Evolutionary conservation across 2,797 vertebrate genomes (phyloP), one percentile per base, ranked within the genome.

Genomic region (Toxotes lorentzi): DNA sequence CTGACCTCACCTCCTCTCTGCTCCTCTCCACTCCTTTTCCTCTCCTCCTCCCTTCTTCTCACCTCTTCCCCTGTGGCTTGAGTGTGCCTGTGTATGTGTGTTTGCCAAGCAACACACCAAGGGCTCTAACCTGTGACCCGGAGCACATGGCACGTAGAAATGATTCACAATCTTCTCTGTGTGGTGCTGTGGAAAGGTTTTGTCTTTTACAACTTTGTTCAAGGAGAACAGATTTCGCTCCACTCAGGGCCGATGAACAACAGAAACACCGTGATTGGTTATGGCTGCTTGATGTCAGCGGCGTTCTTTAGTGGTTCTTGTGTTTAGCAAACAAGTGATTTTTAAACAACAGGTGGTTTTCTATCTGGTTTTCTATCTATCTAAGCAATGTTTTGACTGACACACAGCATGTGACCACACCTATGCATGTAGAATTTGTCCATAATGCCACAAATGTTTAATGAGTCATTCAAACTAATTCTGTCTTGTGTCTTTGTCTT

Each of bases 131-230:
- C 93, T 86, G 23, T 30, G 91, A 92, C 92, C 90, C 48, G 70
- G 40, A 84, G 82, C 81, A 88, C 87, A 90, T 50, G 84, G 77
- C 86, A 91, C 79, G 45, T 78, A 78, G n/a, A 85, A 90, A 89
- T 82, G 85, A 89, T 90, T 84, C 86, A 86, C 91, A 94, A 93
- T 93, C 90, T 92, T 93, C 92, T 92, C 92, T 85, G 93, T 87
- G 87, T 93, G 93, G 79, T 11, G 78, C 93, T 83, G 79, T 65
- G 86, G 83, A 83, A 90, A 91, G 87, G 81, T 88, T 91, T 91
- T 91, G 92, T 89, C 91, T 93, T 93, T 90, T 84, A 70, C 47
- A 93, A 93, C 90, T 93, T 92, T 90, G 88, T 91, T 93, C 91
- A 94, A 94, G 93, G 93, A 90, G 88, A 92, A 84, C 85, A 86